phyloP scores from a whole-genome alignment of 2,797 vertebrate species.

The Mustela erminea region DNA sequence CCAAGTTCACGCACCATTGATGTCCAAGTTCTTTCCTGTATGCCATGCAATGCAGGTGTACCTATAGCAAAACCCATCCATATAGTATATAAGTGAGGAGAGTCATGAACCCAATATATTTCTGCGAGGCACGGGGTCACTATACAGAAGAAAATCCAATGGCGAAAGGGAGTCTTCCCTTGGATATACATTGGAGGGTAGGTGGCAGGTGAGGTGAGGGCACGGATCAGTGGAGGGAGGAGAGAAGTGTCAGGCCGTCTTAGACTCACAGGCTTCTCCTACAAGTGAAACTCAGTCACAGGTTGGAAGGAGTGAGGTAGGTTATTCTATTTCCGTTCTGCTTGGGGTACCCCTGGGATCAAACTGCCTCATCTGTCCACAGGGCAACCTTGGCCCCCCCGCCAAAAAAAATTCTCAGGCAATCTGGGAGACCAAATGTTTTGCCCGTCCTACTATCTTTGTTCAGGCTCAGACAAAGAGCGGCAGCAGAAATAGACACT shows the following conservation, averaged over 20 bases:
- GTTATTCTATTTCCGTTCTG: background rate
- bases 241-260: background rate
- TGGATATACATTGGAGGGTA: background rate
- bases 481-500: background rate
- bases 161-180: background rate
- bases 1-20: background rate
- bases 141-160: background rate
- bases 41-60: background rate
- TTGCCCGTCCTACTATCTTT: background rate
- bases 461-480: background rate
- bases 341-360: background rate
- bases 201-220: background rate
- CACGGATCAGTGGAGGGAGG: background rate
- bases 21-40: slow-evolving; percentile 10
- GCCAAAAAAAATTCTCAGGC: background rate
- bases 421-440: background rate
- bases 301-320: background rate
- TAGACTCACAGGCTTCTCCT: background rate
- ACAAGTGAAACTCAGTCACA: background rate
- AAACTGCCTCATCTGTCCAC: background rate
- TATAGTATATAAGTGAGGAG: slow-evolving; percentile 8
- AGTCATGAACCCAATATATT: background rate
- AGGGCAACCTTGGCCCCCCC: background rate
- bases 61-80: background rate
- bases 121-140: background rate